Base-by-base conservation (phyloP, 2,797 vertebrate genomes). In the Micromesistius poutassou region DNA sequence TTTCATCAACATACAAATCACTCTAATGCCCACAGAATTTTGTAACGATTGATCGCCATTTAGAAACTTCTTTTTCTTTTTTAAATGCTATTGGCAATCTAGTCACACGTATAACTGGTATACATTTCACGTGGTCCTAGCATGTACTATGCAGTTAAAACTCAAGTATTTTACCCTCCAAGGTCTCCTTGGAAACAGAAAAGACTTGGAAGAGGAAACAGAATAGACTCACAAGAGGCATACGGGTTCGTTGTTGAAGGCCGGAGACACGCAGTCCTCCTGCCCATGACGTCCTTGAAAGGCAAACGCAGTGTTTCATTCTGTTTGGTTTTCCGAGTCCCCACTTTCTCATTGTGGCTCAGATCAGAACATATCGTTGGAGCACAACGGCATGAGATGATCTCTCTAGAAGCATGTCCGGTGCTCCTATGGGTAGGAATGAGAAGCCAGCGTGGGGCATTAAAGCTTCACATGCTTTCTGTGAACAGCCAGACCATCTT, bases 141-240 rank as follows among this genome's bases (percentile, higher is more conserved):
- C 77, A 72, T 89, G 83, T 90, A 86, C 93, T 94, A 94, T 94
- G 94, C 94, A 94, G 94, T 92, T 87, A 90, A 84, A 81, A 86
- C 81, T 76, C 50, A 83, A 87, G 87, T 87, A 84, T 89, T 87
- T 83, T 85, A 74, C 79, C 82, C 79, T 78, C 85, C 85, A 89
- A 83, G 77, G 75, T 28, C 71, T 68, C 85, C 82, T 76, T 73
- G 50, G 77, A 79, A 79, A 82, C 81, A 76, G 74, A 78, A 80
- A 83, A 80, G 79, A 76, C 77, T 80, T 74, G 80, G 62, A 46
- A 33, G 33, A 5, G 46, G 76, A 79, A 79, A 81, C 82, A 76
- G 74, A 78, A 80, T 83, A 79, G 79, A 76, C 76, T 79, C 72
- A 38, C 46, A 77, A 30, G 78, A 76, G 74, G 55, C 77, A 74